phyloP scores from a whole-genome alignment of 2,113 vertebrate genomes.

The Chamaetylas fuelleborni region DNA sequence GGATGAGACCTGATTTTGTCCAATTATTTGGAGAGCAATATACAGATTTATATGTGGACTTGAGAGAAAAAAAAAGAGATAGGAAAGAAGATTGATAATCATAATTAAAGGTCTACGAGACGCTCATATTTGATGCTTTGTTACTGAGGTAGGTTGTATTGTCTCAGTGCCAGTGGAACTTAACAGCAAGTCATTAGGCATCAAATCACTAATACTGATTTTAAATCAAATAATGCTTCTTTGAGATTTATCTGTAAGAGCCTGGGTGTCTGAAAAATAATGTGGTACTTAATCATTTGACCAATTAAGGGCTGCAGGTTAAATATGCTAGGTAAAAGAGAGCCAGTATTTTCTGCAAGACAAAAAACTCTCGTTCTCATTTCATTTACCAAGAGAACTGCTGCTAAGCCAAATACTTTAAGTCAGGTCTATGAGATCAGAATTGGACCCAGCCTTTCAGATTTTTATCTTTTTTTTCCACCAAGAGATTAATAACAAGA shows the following conservation, averaged over 20 bases:
- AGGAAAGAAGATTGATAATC: slow-evolving; percentile 44
- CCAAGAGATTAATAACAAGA: neutral
- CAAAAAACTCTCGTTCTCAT: neutral
- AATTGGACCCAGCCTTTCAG: neutral
- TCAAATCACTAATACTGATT: slow-evolving; percentile 40
- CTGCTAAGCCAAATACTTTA: neutral
- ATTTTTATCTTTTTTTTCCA: neutral
- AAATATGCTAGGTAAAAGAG: neutral
- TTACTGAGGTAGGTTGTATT: neutral
- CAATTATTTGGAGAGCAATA: neutral
- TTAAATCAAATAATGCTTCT: slow-evolving; percentile 34
- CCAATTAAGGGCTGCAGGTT: slow-evolving; percentile 35
- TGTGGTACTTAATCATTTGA: slow-evolving; percentile 42
- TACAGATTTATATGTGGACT: neutral
- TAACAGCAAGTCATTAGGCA: slow-evolving; percentile 44
- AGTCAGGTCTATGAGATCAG: neutral
- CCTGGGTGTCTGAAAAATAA: slow-evolving; percentile 49
- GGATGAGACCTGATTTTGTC: neutral
- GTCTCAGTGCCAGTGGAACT: neutral
- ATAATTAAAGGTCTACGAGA: slow-evolving; percentile 29
- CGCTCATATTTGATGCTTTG: neutral
- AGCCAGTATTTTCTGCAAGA: neutral
- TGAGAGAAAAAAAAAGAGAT: neutral
- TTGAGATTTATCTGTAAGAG: slow-evolving; percentile 34
- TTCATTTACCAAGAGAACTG: neutral